Base-by-base conservation (phyloP, 2,888 invertebrate species). In the Halictus ligatus region DNA sequence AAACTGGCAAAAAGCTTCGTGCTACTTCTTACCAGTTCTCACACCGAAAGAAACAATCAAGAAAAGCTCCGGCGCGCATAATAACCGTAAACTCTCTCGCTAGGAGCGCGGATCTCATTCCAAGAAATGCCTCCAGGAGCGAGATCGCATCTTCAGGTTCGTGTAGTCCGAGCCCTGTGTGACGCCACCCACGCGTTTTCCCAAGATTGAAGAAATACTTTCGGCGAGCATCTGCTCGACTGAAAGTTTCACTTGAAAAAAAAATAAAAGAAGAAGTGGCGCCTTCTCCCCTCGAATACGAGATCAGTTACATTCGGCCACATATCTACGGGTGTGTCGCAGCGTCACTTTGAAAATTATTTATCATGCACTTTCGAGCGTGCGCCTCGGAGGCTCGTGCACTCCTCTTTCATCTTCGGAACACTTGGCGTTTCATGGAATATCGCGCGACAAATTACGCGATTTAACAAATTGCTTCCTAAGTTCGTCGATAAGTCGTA, bases 321-420 rank as follows among this genome's bases (percentile, higher is more conserved):
- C 48, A n/a, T 46, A 25, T 21, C 35, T 40, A 10, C 15, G 29
- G 64, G 8, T 15, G 58, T 35, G 15, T 58, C n/a, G 54, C 60
- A 15, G 35, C 35, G 40, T 35, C 60, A 69, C 54, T 86, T 25
- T 71, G 60, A 40, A 83, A 83, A 87, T 87, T 87, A 80, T 88
- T 84, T 83, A 74, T 80, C 84, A 78, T 72, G 67, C 60, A 46
- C 84, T 67, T 83, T 80, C 48, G 43, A 54, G 58, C 60, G 25
- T 58, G 83, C 15, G 12, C 73, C 76, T 73, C 15, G 58, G 80
- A 73, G 76, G 69, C 40, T n/a, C 0, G 60, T 13, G 25, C 60
- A 12, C 71, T 8, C n/a, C 12, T 64, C 48, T n/a, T 72, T 15
- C 21, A 50, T 75, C 78, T n/a, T 48, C 78, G 35, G 12, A 71